These are phyloP conservation scores for Lineus longissimus DNA, from an alignment of 1,140 invertebrate genomes.

Conservation along the genomic window DNA sequence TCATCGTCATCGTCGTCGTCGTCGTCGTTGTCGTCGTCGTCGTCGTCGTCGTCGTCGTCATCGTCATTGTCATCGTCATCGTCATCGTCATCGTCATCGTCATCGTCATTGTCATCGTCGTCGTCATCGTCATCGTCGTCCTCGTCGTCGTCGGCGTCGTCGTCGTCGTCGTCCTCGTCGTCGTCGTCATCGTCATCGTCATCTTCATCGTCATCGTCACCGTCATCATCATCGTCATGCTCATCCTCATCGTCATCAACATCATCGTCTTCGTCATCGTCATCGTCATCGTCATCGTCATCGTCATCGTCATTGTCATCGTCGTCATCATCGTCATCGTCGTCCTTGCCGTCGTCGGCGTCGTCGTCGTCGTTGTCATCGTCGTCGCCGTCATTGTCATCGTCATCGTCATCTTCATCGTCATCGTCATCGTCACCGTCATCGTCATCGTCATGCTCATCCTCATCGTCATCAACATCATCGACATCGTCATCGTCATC, in stretches of 20 bases:
- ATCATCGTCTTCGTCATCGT: too few relatives aligned
- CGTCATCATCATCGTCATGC: slow-evolving; percentile 2
- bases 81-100: not conserved
- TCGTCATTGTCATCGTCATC: not conserved
- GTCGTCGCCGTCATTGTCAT: slow-evolving; percentile 5
- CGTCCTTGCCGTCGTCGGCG: too few relatives aligned
- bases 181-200: slow-evolving; percentile 9
- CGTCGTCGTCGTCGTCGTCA: slow-evolving; percentile 4
- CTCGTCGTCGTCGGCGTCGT: too few relatives aligned
- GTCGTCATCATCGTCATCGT: slow-evolving; percentile 13
- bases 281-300: slow-evolving; percentile 13
- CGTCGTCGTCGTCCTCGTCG: too few relatives aligned
- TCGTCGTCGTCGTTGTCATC: too few relatives aligned
- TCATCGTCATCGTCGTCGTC: slow-evolving; percentile 14
- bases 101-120: not conserved
- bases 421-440: slow-evolving; percentile 14
- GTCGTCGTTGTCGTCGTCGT: slow-evolving; percentile 13
- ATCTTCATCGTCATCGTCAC: not conserved
- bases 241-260: too few relatives aligned
- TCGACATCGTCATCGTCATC: too few relatives aligned
- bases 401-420: slow-evolving; percentile 14
- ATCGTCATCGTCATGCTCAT: slow-evolving; percentile 11
- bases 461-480: too few relatives aligned
- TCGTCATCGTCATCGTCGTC: not conserved
- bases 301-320: slow-evolving; percentile 12